Base-by-base conservation (phyloP, 2,113 vertebrate species). In the Gila orcuttii region DNA sequence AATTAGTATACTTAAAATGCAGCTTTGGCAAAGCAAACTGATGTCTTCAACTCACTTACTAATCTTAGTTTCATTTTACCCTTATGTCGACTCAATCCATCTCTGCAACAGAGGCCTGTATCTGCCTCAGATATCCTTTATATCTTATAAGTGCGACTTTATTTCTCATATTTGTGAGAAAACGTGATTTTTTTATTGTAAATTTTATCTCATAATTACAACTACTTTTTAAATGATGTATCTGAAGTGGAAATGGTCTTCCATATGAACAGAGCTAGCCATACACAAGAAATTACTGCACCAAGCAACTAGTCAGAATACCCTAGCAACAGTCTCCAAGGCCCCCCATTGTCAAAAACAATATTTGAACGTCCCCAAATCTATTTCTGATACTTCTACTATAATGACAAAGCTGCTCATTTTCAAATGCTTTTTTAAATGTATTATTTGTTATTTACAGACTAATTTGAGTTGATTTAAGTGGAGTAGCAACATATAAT, bases 11-110 rank as follows among this genome's bases (percentile, higher is more conserved):
- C 25, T 7, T n/a, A 3, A 23, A 33, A 52, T 52, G 45, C 64
- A 33, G 45, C 60, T 81, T 68, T 82, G 60, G 79, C 8, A 33
- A 33, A 82, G 19, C 45, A 68, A 69, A 82, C 36, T 66, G 42
- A 12, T 4, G 6, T 66, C 60, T 47, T 66, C n/a, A 11, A 59
- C 33, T 79, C 77, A 45, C 15, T 66, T 68, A 50, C 42, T 50
- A 47, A 68, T 50, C 79, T 50, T 52, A 47, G 62, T 15, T 82
- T 82, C 1, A 81, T 50, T 50, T 45, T 66, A 47, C 33, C 2
- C 3, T 66, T 64, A 45, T 17, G 31, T 13, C 45, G 12, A 80
- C 36, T 62, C 13, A 62, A 10, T 15, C 57, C 21, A 17, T 21
- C 9, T 5, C 23, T 36, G 33, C 78, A 12, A n/a, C n/a, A n/a